Evolutionary conservation across 2,797 vertebrate genomes (phyloP).

Genomic region (Sciurus vulgaris): DNA sequence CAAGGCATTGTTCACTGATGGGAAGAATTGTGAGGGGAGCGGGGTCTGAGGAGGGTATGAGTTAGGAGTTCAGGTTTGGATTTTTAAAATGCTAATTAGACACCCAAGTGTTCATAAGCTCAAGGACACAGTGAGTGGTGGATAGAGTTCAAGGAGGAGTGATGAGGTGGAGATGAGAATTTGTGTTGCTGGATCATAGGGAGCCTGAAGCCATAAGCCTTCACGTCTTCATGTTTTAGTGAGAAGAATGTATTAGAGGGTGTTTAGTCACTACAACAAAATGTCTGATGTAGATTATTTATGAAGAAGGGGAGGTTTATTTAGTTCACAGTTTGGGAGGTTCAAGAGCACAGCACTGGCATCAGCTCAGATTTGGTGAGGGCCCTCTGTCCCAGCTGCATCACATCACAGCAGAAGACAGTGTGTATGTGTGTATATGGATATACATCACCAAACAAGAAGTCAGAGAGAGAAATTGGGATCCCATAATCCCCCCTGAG

Average conservation of each 20-base stretch:
- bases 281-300: neutral
- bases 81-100: neutral
- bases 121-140: neutral
- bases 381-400: too few species aligned
- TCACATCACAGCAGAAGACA: neutral
- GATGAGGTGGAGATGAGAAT: too few species aligned
- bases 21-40: fast-evolving
- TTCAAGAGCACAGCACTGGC: too few species aligned
- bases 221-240: too few species aligned
- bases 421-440: neutral
- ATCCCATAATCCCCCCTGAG: neutral
- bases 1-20: fast-evolving
- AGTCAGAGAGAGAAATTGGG: neutral
- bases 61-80: neutral
- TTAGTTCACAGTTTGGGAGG: neutral
- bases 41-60: neutral
- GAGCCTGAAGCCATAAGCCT: neutral
- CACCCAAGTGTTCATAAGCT: neutral
- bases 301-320: neutral
- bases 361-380: neutral
- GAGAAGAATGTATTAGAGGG: neutral
- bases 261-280: neutral
- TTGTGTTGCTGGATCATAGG: neutral
- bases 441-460: neutral
- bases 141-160: too few species aligned